Conservation (phyloP, 2,113 vertebrate species). For the Gymnobelideus leadbeateri region DNA sequence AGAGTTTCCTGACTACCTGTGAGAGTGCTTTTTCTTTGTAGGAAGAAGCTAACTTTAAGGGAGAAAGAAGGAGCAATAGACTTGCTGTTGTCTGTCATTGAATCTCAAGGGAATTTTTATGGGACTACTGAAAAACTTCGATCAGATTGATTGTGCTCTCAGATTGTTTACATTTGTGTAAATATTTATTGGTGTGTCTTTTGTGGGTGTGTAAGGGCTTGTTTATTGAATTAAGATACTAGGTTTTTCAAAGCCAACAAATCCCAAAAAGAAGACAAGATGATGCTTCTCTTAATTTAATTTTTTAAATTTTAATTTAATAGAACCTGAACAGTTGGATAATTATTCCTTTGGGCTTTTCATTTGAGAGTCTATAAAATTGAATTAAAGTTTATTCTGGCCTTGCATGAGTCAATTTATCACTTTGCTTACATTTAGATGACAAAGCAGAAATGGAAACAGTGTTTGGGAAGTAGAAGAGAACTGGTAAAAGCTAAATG, state of each 20-base stretch:
- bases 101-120: not conserved
- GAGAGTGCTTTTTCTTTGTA: not conserved
- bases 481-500: conserved; percentile 39
- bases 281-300: not conserved
- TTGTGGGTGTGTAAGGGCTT: conserved; percentile 10
- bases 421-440: conserved; percentile 64
- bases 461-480: conserved; percentile 19
- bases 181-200: not conserved
- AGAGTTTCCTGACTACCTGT: not conserved
- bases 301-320: not conserved
- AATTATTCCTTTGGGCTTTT: conserved; percentile 32
- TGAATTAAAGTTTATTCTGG: conserved; percentile 18
- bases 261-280: not conserved
- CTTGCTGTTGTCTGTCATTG: not conserved
- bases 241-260: conserved; percentile 35
- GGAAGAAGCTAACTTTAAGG: conserved; percentile 18
- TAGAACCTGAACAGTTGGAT: conserved; percentile 30
- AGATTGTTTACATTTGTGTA: not conserved
- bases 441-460: conserved; percentile 45
- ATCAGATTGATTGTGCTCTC: not conserved
- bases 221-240: conserved; percentile 46
- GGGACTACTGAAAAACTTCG: not conserved
- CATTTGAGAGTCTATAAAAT: conserved; percentile 37
- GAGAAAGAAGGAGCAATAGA: conserved; percentile 26
- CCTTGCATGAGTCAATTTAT: conserved; percentile 7